Conservation (phyloP, 2,888 invertebrate genomes). For the Agelastica alni region DNA sequence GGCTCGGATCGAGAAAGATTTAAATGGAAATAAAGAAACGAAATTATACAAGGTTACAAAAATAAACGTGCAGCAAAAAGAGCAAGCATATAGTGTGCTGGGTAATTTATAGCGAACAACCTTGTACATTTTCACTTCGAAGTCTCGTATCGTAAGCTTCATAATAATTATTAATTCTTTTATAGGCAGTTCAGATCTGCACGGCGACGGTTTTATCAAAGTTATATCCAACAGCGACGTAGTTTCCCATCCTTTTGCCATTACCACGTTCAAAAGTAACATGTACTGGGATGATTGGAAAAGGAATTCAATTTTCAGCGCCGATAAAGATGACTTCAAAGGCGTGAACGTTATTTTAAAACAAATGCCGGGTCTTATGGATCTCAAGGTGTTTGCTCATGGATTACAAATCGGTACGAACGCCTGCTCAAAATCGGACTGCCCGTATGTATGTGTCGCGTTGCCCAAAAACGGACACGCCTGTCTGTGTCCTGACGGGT, state of each 20-base stretch:
- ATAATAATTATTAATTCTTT: not conserved
- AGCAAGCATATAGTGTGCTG: too few relatives aligned
- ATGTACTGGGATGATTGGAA: conserved; percentile 94
- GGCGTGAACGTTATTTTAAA: conserved; percentile 54
- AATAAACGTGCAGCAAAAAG: too few relatives aligned
- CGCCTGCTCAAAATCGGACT: conserved; percentile 66
- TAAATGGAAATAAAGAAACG: too few relatives aligned
- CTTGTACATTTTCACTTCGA: too few relatives aligned
- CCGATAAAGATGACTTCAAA: conserved; percentile 73
- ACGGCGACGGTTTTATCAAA: conserved; percentile 61
- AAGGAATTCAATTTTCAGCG: conserved; percentile 74
- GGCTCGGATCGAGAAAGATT: too few relatives aligned
- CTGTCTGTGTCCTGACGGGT: conserved; percentile 82
- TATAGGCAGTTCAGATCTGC: conserved; percentile 61
- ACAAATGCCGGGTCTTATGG: conserved; percentile 76
- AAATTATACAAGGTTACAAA: too few relatives aligned
- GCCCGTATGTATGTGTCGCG: conserved; percentile 79
- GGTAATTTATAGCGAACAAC: too few relatives aligned
- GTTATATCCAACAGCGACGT: conserved; percentile 65
- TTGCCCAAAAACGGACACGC: conserved; percentile 66
- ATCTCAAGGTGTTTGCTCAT: conserved; percentile 79
- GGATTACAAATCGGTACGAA: conserved; percentile 76
- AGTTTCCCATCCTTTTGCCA: conserved; percentile 83
- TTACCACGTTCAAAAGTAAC: conserved; percentile 81
- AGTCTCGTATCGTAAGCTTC: too few relatives aligned